phyloP scores from a whole-genome alignment of 2,888 invertebrate species.

The Schrankia costaestrigalis region DNA sequence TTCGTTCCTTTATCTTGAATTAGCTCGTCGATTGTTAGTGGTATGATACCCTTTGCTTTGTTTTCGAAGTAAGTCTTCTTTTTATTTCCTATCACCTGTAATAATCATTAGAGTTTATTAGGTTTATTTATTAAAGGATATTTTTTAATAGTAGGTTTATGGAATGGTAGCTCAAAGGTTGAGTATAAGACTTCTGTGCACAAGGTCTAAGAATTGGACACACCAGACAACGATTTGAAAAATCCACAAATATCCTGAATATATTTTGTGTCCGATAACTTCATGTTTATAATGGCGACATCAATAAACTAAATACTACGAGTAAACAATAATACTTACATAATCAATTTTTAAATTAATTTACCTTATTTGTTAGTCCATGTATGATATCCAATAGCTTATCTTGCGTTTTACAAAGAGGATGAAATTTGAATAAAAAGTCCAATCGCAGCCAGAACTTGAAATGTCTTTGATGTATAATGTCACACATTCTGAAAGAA shows the following conservation, averaged over 20 bases:
- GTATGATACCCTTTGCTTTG: slow-evolving; percentile 66
- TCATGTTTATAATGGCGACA: too few species aligned
- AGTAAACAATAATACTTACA: too few species aligned
- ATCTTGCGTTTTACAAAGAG: slow-evolving; percentile 84
- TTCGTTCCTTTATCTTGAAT: slow-evolving; percentile 49
- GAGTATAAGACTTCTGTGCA: too few species aligned
- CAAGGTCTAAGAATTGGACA: too few species aligned
- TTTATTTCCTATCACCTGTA: slow-evolving; percentile 79
- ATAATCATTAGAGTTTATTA: neutral
- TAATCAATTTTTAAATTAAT: too few species aligned
- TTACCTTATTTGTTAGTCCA: slow-evolving; percentile 86
- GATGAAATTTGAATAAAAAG: slow-evolving; percentile 84
- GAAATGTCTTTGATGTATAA: slow-evolving; percentile 88
- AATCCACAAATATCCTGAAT: too few species aligned
- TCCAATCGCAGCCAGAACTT: slow-evolving; percentile 87
- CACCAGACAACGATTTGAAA: too few species aligned
- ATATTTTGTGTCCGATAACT: too few species aligned
- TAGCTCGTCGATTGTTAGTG: slow-evolving; percentile 59
- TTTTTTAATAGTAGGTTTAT: too few species aligned
- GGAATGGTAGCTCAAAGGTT: too few species aligned
- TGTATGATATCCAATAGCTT: slow-evolving; percentile 86
- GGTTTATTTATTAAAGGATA: neutral
- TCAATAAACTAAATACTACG: too few species aligned
- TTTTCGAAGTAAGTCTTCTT: slow-evolving; percentile 80
- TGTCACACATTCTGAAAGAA: slow-evolving; percentile 86